Percentiles rank a stretch among this genome's conserved stretches.
phyloP scores from a whole-genome alignment of 2,797 vertebrate species.

The Pseudochromis fuscus region DNA sequence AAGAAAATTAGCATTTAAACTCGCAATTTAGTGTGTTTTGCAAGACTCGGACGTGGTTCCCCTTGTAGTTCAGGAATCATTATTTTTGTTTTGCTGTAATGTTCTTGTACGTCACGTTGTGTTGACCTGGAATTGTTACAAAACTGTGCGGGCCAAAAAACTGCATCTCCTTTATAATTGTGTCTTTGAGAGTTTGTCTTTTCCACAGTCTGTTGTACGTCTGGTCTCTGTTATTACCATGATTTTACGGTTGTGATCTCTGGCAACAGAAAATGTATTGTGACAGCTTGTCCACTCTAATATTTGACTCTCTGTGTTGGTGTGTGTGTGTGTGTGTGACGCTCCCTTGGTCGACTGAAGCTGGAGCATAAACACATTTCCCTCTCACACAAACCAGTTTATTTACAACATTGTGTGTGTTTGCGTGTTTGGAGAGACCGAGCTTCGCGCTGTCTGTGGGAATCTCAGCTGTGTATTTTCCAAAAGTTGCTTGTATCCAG shows the following conservation, averaged over 20 bases:
- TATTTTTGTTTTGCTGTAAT: not conserved
- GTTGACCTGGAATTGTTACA: slow-evolving; percentile 7
- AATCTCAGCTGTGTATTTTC: slow-evolving; percentile 59
- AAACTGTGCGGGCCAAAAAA: slow-evolving; percentile 22
- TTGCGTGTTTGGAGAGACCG: slow-evolving; percentile 32
- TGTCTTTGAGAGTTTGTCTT: slow-evolving; percentile 45
- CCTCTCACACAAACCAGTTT: slow-evolving; percentile 40
- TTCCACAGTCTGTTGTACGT: slow-evolving; percentile 30
- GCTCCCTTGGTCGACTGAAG: slow-evolving; percentile 33
- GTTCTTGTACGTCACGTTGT: not conserved
- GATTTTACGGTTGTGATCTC: slow-evolving; percentile 66
- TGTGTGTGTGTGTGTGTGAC: slow-evolving; percentile 11
- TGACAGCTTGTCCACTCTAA: slow-evolving; percentile 74
- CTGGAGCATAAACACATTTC: slow-evolving; percentile 40
- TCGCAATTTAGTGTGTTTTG: not conserved
- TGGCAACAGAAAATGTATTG: slow-evolving; percentile 68
- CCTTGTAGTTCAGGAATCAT: not conserved
- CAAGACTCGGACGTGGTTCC: not conserved
- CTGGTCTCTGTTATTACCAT: slow-evolving; percentile 66
- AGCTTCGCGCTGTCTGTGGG: slow-evolving; percentile 40
- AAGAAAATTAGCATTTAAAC: slow-evolving; percentile 4
- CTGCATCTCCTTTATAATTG: slow-evolving; percentile 48
- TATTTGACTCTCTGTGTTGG: slow-evolving; percentile 48
- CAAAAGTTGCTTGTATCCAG: slow-evolving; percentile 31
- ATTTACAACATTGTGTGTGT: slow-evolving; percentile 47